Evolutionary conservation across 2,888 invertebrate species (phyloP), one percentile per base, ranked within the genome.

Genomic region (Pammene fasciana): DNA sequence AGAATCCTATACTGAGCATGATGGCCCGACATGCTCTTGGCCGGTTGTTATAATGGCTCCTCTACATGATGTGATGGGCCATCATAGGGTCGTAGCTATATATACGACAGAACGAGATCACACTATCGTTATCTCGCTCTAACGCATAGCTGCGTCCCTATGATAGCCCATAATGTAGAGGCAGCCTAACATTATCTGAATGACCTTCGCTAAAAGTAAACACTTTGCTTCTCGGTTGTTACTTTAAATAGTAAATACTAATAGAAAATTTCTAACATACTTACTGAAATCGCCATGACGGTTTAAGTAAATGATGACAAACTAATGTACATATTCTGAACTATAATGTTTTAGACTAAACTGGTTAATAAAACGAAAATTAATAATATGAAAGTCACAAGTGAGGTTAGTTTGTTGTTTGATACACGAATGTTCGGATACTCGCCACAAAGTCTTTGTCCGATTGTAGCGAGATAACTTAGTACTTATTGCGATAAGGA

Each of bases 371-470:
- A 26, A 26, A 26, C 1, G 26, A 3, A 26, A 26, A 3, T 3
- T 26, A 26, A 26, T 26, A 26, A 26, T 26, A 26, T 26, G 1
- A 26, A 26, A 26, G 26, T 26, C 5, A 34, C 16, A 52, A 52
- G 59, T 18, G 52, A 67, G 60, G 60, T 60, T 60, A 60, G 45
- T 60, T 45, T 59, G 11, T 16, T 56, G 11, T 52, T 50, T 14
- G 43, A 14, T 34, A 34, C 56, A 52, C 41, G 34, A 34, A 41
- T 43, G 26, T 59, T 67, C 66, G 66, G 34, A 67, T 67, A 67
- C 66, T 59, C 59, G 18, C 48, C 50, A 59, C 59, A 16, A 45
- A 43, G 13, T 36, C 34, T 46, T 34, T 50, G 41, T 50, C 16
- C 13, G 43, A 66, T 52, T 16, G 43, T 36, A 46, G 5, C 43